Conservation (phyloP, 2,888 invertebrate species). For the Ormyrus pomaceus region DNA sequence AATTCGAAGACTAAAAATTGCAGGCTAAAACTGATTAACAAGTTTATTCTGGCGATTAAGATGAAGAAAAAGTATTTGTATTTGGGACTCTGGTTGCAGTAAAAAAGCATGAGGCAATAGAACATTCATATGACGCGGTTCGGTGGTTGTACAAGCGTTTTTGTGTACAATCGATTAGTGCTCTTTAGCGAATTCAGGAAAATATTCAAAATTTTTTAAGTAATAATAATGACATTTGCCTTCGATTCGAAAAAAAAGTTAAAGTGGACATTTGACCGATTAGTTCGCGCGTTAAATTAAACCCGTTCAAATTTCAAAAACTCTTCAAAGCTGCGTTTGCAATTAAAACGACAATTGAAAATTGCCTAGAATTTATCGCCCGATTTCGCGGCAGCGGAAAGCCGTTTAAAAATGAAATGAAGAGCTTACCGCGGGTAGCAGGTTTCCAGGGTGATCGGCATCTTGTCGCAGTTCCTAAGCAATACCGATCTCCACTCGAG, state of each 20-base stretch:
- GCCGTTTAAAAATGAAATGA: background rate
- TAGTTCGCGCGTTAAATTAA: background rate
- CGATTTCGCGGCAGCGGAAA: background rate
- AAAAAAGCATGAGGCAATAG: conserved; percentile 28
- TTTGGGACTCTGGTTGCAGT: background rate
- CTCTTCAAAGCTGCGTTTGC: no score
- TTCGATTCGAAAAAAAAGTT: no score
- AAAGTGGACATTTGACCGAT: background rate
- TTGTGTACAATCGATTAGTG: background rate
- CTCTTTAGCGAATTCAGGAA: background rate
- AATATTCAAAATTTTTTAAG: background rate
- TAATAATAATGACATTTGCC: no score
- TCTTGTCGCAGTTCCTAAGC: conserved; percentile 55
- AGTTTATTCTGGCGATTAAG: background rate
- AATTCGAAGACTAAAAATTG: background rate
- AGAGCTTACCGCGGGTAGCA: conserved; percentile 68
- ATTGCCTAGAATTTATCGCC: background rate
- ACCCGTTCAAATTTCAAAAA: no score
- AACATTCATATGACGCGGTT: background rate
- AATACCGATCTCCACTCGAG: conserved; percentile 34
- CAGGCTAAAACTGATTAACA: background rate
- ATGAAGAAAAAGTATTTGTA: background rate
- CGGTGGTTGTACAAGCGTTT: background rate
- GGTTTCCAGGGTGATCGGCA: conserved; percentile 67
- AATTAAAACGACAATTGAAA: background rate